phyloP scores from a whole-genome alignment of 1,140 invertebrate species.

The Drosophila burlai region DNA sequence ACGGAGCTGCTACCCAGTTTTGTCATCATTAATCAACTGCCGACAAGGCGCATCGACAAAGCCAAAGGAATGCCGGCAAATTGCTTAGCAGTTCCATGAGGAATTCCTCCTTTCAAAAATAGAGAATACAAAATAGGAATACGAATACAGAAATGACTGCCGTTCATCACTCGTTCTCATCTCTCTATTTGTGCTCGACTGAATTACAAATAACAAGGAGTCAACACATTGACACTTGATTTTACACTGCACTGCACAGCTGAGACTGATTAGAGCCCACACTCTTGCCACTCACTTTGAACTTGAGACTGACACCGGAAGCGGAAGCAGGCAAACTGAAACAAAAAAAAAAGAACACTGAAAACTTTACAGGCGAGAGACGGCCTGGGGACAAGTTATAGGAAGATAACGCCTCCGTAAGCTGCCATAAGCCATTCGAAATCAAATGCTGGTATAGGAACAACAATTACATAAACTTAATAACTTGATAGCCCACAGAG shows the following conservation, averaged over 20 bases:
- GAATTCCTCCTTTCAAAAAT: not conserved
- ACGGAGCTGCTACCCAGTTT: conserved; percentile 52
- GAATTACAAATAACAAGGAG: conserved; percentile 67
- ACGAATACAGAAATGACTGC: conserved; percentile 30
- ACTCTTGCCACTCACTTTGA: conserved; percentile 30
- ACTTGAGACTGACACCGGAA: conserved; percentile 60
- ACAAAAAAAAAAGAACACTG: not conserved
- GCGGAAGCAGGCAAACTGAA: conserved; percentile 19
- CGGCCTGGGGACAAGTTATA: conserved; percentile 38
- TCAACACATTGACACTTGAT: conserved; percentile 76
- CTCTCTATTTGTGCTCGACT: conserved; percentile 36
- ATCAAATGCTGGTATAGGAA: conserved; percentile 66
- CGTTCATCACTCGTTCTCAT: conserved; percentile 44
- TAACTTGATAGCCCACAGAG: conserved; percentile 67
- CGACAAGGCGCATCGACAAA: conserved; percentile 70
- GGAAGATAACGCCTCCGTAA: conserved; percentile 58
- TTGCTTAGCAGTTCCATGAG: conserved; percentile 38
- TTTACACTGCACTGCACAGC: conserved; percentile 74
- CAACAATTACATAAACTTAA: conserved; percentile 82
- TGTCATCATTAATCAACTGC: conserved; percentile 80
- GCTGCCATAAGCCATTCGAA: conserved; percentile 64
- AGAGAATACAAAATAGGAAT: conserved; percentile 16
- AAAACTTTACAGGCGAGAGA: conserved; percentile 37
- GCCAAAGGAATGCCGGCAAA: conserved; percentile 67
- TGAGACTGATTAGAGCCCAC: conserved; percentile 67